A percentile compares a stretch with the other conserved stretches of the same genome.
phyloP scores from a whole-genome alignment of 35 echinoderm and acorn worm genomes.

The Diadema setosum region DNA sequence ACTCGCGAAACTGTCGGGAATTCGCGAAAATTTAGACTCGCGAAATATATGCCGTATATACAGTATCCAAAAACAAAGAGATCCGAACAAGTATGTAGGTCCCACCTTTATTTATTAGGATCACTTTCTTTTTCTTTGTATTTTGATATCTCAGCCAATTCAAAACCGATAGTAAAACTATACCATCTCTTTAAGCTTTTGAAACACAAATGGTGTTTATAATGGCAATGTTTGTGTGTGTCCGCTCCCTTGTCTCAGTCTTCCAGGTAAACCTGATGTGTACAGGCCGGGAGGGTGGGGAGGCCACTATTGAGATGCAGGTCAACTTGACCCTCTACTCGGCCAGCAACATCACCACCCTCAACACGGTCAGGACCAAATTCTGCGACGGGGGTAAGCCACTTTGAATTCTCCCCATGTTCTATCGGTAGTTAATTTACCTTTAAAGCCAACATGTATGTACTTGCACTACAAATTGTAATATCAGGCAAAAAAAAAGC shows the following conservation, averaged over 20 bases:
- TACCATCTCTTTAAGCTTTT: neutral
- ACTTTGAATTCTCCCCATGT: too few relatives aligned
- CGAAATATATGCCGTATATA: too few relatives aligned
- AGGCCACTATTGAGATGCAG: slow-evolving; percentile 66
- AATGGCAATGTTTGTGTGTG: neutral
- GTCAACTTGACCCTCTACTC: slow-evolving; percentile 58
- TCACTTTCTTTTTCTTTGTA: too few relatives aligned
- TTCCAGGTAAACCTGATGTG: slow-evolving; percentile 55
- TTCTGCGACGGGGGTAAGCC: slow-evolving; percentile 28
- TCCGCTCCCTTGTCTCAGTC: slow-evolving; percentile 3
- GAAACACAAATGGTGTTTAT: neutral
- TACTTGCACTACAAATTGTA: too few relatives aligned
- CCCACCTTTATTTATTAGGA: neutral
- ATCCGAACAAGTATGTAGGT: too few relatives aligned
- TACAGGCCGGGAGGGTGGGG: slow-evolving; percentile 49
- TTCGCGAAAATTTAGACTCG: too few relatives aligned
- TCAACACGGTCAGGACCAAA: slow-evolving; percentile 78
- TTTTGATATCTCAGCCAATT: too few relatives aligned
- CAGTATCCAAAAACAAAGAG: too few relatives aligned
- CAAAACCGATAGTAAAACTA: neutral
- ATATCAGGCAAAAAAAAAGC: too few relatives aligned
- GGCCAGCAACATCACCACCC: slow-evolving; percentile 58
- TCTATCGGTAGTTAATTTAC: too few relatives aligned
- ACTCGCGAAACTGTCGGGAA: too few relatives aligned
- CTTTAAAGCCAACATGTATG: too few relatives aligned